A percentile compares a stretch with the other conserved stretches of the same genome.
These are phyloP conservation scores for Bicyclus anynana DNA, from an alignment of 1,140 invertebrate genomes.

Conservation along the genomic window DNA sequence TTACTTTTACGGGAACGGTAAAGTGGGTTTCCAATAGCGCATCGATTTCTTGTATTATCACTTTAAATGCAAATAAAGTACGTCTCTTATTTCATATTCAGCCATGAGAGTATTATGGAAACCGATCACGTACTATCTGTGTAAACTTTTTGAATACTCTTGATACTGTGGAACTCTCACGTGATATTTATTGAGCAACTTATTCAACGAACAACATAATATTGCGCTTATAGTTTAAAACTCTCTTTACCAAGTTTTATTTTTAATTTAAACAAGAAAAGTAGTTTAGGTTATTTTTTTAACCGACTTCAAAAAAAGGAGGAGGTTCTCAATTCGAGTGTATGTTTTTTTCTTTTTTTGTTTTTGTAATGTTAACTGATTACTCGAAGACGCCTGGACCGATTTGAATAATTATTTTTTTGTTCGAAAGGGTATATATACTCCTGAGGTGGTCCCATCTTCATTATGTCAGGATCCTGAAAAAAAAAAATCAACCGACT, in stretches of 20 bases:
- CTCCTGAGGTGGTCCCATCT: no score
- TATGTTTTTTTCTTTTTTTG: no score
- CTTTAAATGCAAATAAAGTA: conserved; percentile 54
- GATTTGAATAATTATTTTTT: no score
- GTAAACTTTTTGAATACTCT: conserved; percentile 7
- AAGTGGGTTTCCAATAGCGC: conserved; percentile 45
- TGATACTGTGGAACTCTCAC: background rate
- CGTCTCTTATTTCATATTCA: conserved; percentile 36
- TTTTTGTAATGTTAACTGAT: no score
- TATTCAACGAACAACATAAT: background rate
- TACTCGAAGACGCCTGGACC: no score
- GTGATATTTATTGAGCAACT: conserved; percentile 1
- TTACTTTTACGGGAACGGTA: conserved; percentile 51
- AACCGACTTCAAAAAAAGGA: no score
- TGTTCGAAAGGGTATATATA: no score
- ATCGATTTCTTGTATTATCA: conserved; percentile 36
- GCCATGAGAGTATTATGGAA: conserved; percentile 27
- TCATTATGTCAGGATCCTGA: no score
- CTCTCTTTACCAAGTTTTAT: background rate
- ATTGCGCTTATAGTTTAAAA: background rate
- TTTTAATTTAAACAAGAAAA: background rate
- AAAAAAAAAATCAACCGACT: no score
- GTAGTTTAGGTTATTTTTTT: no score
- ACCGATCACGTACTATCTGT: conserved; percentile 11
- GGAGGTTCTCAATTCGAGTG: no score